A percentile compares a stretch with the other conserved stretches of the same genome.
Evolutionary conservation across 2,113 vertebrate genomes (phyloP).

Genomic region (Polypterus bichir): DNA sequence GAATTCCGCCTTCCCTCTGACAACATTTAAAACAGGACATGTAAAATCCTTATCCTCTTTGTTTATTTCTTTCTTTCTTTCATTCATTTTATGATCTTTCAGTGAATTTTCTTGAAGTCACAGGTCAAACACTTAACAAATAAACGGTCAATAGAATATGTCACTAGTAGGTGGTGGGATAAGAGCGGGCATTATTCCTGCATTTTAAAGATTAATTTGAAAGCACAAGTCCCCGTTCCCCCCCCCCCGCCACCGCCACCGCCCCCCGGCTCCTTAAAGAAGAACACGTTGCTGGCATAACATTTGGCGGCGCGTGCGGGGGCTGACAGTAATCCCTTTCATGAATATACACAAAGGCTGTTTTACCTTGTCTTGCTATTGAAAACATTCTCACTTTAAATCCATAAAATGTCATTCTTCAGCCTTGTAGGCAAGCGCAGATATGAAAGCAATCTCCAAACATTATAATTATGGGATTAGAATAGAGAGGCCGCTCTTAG

Average conservation of each 20-base stretch:
- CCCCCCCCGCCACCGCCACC: too few relatives aligned
- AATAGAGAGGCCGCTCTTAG: constrained; percentile 17
- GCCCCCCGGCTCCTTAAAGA: constrained; percentile 11
- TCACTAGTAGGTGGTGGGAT: constrained; percentile 7
- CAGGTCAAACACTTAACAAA: too few relatives aligned
- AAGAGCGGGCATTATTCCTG: constrained; percentile 4
- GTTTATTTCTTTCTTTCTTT: too few relatives aligned
- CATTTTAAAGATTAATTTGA: constrained; percentile 16
- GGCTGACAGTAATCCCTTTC: constrained; percentile 16
- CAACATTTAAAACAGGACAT: too few relatives aligned
- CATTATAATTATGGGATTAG: constrained; percentile 26
- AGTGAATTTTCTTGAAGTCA: too few relatives aligned
- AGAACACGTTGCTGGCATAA: constrained; percentile 5
- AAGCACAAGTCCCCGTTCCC: constrained; percentile 3
- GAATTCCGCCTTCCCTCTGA: too few relatives aligned
- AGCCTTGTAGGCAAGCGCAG: constrained; percentile 23
- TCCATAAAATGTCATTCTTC: constrained; percentile 27
- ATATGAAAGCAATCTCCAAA: constrained; percentile 27
- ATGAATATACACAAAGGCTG: constrained; percentile 11
- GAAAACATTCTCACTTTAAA: constrained; percentile 20
- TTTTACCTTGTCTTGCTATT: constrained; percentile 22
- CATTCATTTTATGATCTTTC: too few relatives aligned
- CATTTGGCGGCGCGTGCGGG: constrained; percentile 15
- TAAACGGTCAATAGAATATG: constrained; percentile 5
- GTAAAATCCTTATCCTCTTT: too few relatives aligned